Evolutionary conservation across 2,113 vertebrate species (phyloP), one percentile per base, ranked within the genome.

Genomic region (Oxyruncus cristatus): DNA sequence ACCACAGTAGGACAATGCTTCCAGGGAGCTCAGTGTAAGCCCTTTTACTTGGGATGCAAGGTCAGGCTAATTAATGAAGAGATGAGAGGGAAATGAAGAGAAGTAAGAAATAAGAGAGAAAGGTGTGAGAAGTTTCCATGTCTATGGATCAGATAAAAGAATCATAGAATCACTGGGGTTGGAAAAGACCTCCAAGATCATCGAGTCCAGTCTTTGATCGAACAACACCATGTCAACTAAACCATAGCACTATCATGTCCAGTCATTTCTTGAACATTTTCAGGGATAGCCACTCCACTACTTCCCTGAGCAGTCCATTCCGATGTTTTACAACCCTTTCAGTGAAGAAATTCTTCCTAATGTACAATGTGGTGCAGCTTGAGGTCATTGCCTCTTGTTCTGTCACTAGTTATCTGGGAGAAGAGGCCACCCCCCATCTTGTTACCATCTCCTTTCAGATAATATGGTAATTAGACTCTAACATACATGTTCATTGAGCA

Each of bases 1-100:
- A 41, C 35, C 14, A 7, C 30, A 73, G 7, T 61, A 66, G 24
- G 21, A 30, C 0, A 1, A 2, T 24, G 19, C 2, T 76, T 80
- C 22, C 55, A n/a, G 7, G 8, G 42, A 76, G 6, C 12, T 55
- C 9, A 80, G 6, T 22, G 47, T 56, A 9, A 83, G 3, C 1
- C 1, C 1, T 37, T 70, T 55, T 42, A 22, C 14, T 8, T 3
- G 46, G 10, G 8, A 11, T 14, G 10, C 4, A 4, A 70, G 3
- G 11, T 63, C 28, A 44, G 12, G 4, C 15, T 70, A 41, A 37
- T 33, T 65, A 44, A 80, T 32, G 7, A 65, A 70, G 16, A 62
- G 7, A 8, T 63, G 7, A 63, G 21, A 24, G 14, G 32, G 24
- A 88, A 74, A 68, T 47, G 9, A 65, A 9, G 5, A 83, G 16